These are phyloP conservation scores for Malurus elegans DNA, from an alignment of 2,113 vertebrate species.

Conservation along the genomic window DNA sequence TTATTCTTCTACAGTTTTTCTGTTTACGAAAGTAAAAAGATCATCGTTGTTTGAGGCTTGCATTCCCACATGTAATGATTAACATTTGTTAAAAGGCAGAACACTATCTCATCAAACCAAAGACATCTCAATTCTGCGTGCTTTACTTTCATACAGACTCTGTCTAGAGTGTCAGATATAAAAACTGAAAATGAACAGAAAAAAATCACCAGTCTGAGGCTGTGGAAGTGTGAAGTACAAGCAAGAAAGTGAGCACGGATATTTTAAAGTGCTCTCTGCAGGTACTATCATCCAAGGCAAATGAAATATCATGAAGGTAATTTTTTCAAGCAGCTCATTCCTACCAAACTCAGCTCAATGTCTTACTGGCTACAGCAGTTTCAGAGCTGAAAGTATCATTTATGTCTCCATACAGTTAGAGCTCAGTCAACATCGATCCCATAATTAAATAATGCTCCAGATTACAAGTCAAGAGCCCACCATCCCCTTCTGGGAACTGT, in stretches of 20 bases:
- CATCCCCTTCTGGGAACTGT: background rate
- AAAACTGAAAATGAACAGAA: background rate
- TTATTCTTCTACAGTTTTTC: too few relatives aligned
- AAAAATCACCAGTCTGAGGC: background rate
- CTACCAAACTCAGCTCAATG: background rate
- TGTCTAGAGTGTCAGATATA: background rate
- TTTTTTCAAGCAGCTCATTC: background rate
- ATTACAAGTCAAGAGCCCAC: background rate
- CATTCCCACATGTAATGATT: background rate
- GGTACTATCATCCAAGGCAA: background rate
- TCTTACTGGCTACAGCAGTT: background rate
- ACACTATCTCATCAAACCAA: background rate
- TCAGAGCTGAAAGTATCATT: background rate
- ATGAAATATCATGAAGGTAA: accelerated
- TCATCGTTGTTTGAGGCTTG: too few relatives aligned
- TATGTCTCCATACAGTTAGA: background rate
- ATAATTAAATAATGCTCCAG: background rate
- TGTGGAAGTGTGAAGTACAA: background rate
- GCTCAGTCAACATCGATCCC: accelerated
- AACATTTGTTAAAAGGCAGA: background rate
- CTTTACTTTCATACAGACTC: background rate
- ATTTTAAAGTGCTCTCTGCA: background rate
- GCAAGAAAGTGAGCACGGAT: background rate
- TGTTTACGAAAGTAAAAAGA: too few relatives aligned
- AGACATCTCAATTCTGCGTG: background rate